Base-by-base conservation (phyloP, 2,888 invertebrate genomes). In the Teleogryllus oceanicus region DNA sequence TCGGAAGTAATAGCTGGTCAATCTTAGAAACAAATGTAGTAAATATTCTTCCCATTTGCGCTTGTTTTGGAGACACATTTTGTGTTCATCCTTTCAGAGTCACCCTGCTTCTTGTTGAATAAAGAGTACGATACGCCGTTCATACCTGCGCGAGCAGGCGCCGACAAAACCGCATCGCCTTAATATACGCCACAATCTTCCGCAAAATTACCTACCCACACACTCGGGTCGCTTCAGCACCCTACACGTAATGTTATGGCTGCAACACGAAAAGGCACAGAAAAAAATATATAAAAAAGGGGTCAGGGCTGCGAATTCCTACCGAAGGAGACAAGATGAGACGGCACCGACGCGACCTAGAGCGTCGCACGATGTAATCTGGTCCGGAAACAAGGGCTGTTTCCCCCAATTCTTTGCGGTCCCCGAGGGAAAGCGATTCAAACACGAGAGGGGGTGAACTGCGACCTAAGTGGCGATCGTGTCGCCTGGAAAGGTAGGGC, bases 351-450 rank as follows among this genome's bases (percentile, higher is more conserved):
- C 62, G 13, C n/a, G 62, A 13, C 62, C 62, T n/a, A 5, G 62
- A 62, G 37, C 62, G 13, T 62, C 62, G 62, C 62, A 18, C 13
- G 62, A n/a, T 62, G 62, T 62, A 62, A 62, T n/a, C 3, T 62
- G 8, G 4, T 8, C 62, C 62, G 62, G 62, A 62, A 62, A 62
- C 10, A n/a, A 18, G 62, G 16, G 16, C n/a, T n/a, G n/a, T 62
- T 62, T 62, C 62, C 62, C n/a, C 62, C 62, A 62, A 13, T 62
- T 62, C 62, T 62, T 62, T 62, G 62, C n/a, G 62, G 62, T 62
- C 8, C 16, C 16, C 13, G 62, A n/a, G 62, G 62, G 62, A 62
- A 62, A 62, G 62, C 62, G n/a, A 4, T 18, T n/a, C 62, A 5
- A n/a, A 5, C n/a, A 62, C 62, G 13, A 62, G 16, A 62, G 24